Percentiles rank a stretch among this genome's conserved stretches.
These are phyloP conservation scores for Cebuella pygmaea DNA, from an alignment of 2,797 vertebrate genomes.

Conservation along the genomic window DNA sequence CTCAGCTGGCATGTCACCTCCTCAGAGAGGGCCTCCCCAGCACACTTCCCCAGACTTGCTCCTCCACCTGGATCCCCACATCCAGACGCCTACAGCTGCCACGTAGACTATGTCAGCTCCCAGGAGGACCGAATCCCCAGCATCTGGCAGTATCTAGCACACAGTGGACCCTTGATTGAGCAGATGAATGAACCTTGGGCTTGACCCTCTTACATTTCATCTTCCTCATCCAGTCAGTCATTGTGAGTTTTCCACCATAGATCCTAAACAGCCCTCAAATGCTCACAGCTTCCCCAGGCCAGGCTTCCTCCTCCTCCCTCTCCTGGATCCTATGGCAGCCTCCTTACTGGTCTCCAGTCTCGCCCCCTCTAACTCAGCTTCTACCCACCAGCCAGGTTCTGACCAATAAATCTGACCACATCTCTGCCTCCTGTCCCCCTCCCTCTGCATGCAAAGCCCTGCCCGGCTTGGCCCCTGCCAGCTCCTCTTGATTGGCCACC, in stretches of 20 bases:
- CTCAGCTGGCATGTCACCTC: background rate
- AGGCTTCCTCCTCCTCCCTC: background rate
- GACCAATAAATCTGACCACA: background rate
- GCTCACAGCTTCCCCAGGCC: background rate
- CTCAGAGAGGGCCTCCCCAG: background rate
- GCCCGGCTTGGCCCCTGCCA: background rate
- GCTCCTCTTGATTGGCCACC: background rate
- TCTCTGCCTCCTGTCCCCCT: background rate
- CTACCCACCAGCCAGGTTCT: background rate
- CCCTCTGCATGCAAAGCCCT: background rate
- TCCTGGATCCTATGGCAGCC: background rate
- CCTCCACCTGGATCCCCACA: background rate
- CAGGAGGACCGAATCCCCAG: background rate
- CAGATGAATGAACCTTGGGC: background rate
- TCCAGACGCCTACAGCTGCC: background rate
- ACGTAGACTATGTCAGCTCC: background rate
- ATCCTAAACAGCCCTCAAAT: background rate
- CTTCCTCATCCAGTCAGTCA: background rate
- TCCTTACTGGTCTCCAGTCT: background rate
- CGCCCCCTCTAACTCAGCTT: background rate
- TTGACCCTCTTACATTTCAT: background rate
- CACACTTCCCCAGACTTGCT: background rate
- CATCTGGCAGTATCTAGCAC: background rate
- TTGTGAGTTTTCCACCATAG: background rate
- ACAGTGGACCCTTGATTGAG: background rate